phyloP scores from a whole-genome alignment of 2,797 vertebrate genomes.

The Microchirus variegatus region DNA sequence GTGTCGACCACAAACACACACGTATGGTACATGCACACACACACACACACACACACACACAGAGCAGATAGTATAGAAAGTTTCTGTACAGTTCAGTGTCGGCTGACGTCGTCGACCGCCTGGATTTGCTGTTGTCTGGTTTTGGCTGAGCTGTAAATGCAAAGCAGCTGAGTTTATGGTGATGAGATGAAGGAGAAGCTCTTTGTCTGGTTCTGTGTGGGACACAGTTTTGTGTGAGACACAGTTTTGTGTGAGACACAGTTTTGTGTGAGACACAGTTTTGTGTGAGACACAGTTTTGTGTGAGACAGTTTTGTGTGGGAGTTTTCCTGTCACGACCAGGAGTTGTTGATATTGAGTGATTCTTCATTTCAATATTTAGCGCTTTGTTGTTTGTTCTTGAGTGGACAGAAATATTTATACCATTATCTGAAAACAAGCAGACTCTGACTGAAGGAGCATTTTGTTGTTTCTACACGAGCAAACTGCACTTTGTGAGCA shows the following conservation, averaged over 20 bases:
- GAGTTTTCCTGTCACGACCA: conserved; percentile 1
- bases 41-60: conserved; percentile 32
- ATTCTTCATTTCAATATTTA: too few species aligned
- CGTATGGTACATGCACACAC: conserved; percentile 32
- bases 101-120: conserved; percentile 2
- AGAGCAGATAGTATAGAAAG: conserved; percentile 37
- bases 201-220: too few species aligned
- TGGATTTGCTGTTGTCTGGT: conserved; percentile 23
- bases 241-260: too few species aligned
- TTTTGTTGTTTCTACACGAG: too few species aligned
- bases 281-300: conserved; percentile 10
- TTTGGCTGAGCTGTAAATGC: conserved; percentile 63
- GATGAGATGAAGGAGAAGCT: too few species aligned
- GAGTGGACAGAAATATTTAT: too few species aligned
- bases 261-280: too few species aligned
- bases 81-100: conserved; percentile 59
- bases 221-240: too few species aligned
- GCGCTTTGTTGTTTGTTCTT: too few species aligned
- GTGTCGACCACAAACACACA: conserved; percentile 46
- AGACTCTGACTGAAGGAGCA: too few species aligned
- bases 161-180: conserved; percentile 36
- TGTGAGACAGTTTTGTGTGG: conserved; percentile 8
- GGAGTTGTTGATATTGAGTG: conserved; percentile 24
- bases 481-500: too few species aligned
- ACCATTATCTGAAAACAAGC: too few species aligned